Base-by-base conservation (phyloP, 2,888 invertebrate species). In the Orthosia gracilis region DNA sequence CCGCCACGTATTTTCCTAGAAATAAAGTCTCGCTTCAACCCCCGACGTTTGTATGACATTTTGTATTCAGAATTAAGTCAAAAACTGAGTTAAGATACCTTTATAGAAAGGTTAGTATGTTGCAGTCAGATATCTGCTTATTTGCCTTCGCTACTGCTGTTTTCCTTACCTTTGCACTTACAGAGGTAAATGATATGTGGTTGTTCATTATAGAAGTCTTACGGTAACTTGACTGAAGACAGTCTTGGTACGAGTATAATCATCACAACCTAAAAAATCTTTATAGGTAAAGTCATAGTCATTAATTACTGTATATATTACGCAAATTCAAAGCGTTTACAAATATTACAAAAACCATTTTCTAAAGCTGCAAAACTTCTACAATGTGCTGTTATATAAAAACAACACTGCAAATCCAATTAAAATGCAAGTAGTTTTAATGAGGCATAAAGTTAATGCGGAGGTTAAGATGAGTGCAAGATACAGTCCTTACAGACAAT, bases 341-440 rank as follows among this genome's bases (percentile, higher is more conserved):
- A 12, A 15, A 21, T 15, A 52, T 18, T 71, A 12, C 15, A 31
- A 9, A n/a, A 55, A 47, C 18, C 23, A 17, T n/a, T 49, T 2
- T 31, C 5, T 58, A 67, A 40, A 40, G 9, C 47, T n/a, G 9
- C 15, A 49, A 54, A 59, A 49, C n/a, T 57, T 9, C 18, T 12
- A 50, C 49, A 47, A 31, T 64, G 26, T 21, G 45, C 57, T 26
- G 61, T 55, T 15, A 15, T 23, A 1, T 26, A 47, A 58, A 49
- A 69, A 40, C 54, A 54, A 31, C 40, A 45, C 21, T 78, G 45
- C 57, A 67, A 58, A 58, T 78, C 57, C 57, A 79, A 88, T 87
- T 85, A 79, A 84, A 85, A 86, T 87, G 83, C 85, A 78, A 69
- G 78, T 80, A 62, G 82, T 69, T 77, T 78, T 82, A 82, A 80